A percentile compares a stretch with the other conserved stretches of the same genome.
Evolutionary conservation across 2,888 invertebrate genomes (phyloP).

Genomic region (Molanna angustata): DNA sequence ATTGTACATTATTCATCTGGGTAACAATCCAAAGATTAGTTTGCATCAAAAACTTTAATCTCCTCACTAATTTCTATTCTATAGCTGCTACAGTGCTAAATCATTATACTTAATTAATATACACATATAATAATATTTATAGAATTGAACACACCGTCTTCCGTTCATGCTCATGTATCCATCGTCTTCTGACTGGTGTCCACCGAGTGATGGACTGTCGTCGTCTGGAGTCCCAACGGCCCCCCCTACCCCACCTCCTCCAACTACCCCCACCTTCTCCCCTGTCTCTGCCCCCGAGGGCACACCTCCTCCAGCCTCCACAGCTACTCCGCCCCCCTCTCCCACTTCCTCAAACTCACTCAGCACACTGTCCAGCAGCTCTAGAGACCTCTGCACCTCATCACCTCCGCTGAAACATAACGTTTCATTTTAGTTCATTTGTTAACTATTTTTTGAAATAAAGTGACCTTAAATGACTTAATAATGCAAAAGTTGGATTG

Average conservation of each 20-base stretch:
- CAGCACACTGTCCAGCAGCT: constrained; percentile 83
- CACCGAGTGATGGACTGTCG: constrained; percentile 75
- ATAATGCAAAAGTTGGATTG: background rate
- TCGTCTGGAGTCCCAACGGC: constrained; percentile 50
- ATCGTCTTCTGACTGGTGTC: constrained; percentile 87
- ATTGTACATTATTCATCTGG: no score
- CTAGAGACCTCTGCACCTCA: constrained; percentile 85
- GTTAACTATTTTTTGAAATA: background rate
- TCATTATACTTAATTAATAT: no score
- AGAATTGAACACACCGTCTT: constrained; percentile 61
- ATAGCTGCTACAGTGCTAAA: no score
- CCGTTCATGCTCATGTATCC: constrained; percentile 93
- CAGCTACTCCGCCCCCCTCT: constrained; percentile 53
- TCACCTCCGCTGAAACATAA: constrained; percentile 69
- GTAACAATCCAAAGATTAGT: no score
- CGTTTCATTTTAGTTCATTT: background rate
- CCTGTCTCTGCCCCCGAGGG: constrained; percentile 39
- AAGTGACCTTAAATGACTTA: background rate
- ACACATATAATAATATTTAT: no score
- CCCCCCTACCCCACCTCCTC: constrained; percentile 32
- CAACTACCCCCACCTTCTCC: constrained; percentile 37
- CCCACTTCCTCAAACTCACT: constrained; percentile 85
- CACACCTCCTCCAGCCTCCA: constrained; percentile 50
- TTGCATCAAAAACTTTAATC: no score
- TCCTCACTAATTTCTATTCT: no score